Percentiles rank a stretch among this genome's conserved stretches.
Conservation (phyloP, 2,113 vertebrate genomes). For the Sinosuthora webbiana region DNA sequence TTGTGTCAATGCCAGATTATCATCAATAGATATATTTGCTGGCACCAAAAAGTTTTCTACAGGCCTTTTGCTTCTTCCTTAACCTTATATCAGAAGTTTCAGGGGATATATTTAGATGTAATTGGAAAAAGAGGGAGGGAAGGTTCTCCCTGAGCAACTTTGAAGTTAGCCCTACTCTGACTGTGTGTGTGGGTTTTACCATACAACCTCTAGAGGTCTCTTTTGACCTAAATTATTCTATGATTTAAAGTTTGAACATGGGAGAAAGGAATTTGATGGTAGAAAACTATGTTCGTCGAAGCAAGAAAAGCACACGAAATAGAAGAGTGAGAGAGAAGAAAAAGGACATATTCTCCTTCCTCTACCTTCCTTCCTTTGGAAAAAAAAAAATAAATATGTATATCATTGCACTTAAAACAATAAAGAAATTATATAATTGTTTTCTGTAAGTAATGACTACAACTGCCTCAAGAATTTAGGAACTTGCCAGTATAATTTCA, state of each 20-base stretch:
- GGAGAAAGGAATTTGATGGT: background rate
- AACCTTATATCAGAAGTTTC: background rate
- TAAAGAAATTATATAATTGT: background rate
- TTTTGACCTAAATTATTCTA: background rate
- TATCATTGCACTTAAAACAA: background rate
- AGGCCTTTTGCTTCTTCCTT: background rate
- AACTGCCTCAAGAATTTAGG: background rate
- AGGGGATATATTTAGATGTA: background rate
- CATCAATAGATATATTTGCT: background rate
- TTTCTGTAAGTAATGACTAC: background rate
- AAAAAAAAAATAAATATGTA: background rate
- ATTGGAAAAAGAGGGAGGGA: background rate
- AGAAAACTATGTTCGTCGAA: background rate
- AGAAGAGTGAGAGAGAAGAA: background rate
- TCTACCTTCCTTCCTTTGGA: background rate
- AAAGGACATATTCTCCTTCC: background rate
- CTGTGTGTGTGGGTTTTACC: background rate
- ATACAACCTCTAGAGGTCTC: background rate
- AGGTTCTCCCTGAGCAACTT: background rate
- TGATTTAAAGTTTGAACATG: background rate
- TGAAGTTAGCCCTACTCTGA: background rate
- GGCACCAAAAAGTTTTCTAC: background rate
- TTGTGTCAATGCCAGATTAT: background rate
- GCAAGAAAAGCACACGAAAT: background rate
- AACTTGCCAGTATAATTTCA: background rate